Conservation (phyloP, 2,113 vertebrate genomes). For the Porphyrio hochstetteri region DNA sequence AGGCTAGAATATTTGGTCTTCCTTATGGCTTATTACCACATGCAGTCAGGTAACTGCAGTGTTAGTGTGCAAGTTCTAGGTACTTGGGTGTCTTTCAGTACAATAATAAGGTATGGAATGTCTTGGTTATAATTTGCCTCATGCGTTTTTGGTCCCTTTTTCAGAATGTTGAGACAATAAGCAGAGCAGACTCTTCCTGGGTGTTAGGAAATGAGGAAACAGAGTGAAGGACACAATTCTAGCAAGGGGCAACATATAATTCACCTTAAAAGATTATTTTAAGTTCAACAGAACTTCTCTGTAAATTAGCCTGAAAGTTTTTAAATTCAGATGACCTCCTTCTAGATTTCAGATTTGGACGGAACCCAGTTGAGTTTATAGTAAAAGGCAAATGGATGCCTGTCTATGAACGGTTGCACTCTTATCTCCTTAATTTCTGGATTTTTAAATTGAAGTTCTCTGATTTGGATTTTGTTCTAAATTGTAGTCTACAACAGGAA, state of each 20-base stretch:
- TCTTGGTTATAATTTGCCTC: not conserved
- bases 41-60: not conserved
- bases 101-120: not conserved
- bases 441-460: not conserved
- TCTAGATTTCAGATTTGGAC: not conserved
- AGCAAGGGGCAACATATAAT: not conserved
- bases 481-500: not conserved
- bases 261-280: not conserved
- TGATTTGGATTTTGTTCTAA: not conserved
- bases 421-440: not conserved
- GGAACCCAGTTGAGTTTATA: not conserved
- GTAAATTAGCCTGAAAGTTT: not conserved
- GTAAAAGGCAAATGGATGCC: not conserved
- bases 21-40: not conserved
- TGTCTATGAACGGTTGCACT: not conserved
- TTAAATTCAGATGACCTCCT: not conserved
- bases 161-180: not conserved
- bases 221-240: not conserved
- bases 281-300: not conserved
- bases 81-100: not conserved
- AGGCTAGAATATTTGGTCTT: not conserved
- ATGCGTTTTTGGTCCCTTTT: not conserved
- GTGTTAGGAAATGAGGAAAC: not conserved
- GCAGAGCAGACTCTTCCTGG: not conserved
- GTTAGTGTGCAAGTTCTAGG: not conserved